Conservation (phyloP, 1,140 invertebrate genomes). For the Penaeus vannamei region DNA sequence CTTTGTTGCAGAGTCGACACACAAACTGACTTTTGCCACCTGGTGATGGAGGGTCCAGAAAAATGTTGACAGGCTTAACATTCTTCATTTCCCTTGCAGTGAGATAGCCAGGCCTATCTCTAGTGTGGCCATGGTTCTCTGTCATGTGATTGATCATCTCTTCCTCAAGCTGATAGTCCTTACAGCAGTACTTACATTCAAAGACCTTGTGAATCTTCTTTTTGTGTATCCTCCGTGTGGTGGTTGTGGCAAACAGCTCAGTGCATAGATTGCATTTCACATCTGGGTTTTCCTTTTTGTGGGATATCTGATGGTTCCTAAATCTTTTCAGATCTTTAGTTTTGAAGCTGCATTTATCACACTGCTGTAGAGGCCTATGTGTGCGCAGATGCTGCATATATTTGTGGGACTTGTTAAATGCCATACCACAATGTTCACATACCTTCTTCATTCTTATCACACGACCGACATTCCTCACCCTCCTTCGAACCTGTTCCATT, state of each 20-base stretch:
- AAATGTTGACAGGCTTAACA: constrained; percentile 17
- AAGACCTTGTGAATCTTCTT: constrained; percentile 29
- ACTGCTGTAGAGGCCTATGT: constrained; percentile 47
- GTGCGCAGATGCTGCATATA: constrained; percentile 45
- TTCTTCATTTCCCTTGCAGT: neutral
- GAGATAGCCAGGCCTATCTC: constrained; percentile 28
- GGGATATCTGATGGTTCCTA: constrained; percentile 39
- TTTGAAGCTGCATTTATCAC: constrained; percentile 52
- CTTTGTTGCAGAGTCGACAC: constrained; percentile 39
- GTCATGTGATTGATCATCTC: neutral
- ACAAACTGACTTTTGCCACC: constrained; percentile 19
- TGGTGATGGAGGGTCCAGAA: constrained; percentile 5
- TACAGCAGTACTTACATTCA: constrained; percentile 27
- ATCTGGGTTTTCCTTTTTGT: constrained; percentile 52
- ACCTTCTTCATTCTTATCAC: constrained; percentile 38
- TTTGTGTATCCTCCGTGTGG: constrained; percentile 14
- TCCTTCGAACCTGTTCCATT: constrained; percentile 33
- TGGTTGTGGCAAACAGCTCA: constrained; percentile 21
- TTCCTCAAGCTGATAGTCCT: neutral
- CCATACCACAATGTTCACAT: constrained; percentile 56
- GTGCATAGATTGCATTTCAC: constrained; percentile 43
- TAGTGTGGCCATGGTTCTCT: neutral
- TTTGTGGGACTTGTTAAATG: constrained; percentile 42
- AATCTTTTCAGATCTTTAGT: constrained; percentile 40
- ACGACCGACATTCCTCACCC: constrained; percentile 40